Base-by-base conservation (phyloP, 2,797 vertebrate species). In the Acanthurus lineatus region DNA sequence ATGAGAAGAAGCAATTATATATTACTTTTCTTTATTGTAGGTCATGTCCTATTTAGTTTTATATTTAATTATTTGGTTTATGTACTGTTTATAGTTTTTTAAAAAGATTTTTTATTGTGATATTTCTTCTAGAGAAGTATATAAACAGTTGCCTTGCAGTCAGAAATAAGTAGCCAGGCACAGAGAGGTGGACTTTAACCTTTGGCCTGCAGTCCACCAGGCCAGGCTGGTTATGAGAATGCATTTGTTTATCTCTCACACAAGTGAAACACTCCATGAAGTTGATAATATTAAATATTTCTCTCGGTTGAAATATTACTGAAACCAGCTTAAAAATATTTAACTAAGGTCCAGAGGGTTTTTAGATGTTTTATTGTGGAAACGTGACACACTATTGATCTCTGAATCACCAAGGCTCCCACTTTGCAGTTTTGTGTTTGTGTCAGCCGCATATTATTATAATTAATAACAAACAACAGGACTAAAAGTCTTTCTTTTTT, bases 161-260 rank as follows among this genome's bases (percentile, higher is more conserved):
- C 40, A 44, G 5, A 68, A 17, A 47, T 42, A 15, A 2, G 19
- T 32, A 16, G 22, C 47, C 52, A 47, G n/a, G n/a, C 52, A 45
- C 67, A 68, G 53, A 20, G 25, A 48, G 48, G 20, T 53, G 87
- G 90, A 94, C 93, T 94, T 94, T 69, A 85, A 74, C 76, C 93
- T 81, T 78, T 69, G 3, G 62, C 68, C 75, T 17, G 22, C 60
- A 32, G 17, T 25, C 45, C 8, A 14, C 4, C n/a, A 22, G 16
- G 3, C 20, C 62, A 12, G 57, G 17, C 38, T 74, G 20, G 62
- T 84, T 76, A 67, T 44, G 42, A 3, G 69, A 16, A 57, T 25
- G 51, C 52, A 22, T 3, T 2, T 51, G 45, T 49, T 58, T 52
- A 38, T 72, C 9, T 38, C 14, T 47, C 45, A 44, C 32, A 5